These are phyloP conservation scores for Smutsia gigantea DNA, from an alignment of 2,797 vertebrate genomes.

Conservation along the genomic window DNA sequence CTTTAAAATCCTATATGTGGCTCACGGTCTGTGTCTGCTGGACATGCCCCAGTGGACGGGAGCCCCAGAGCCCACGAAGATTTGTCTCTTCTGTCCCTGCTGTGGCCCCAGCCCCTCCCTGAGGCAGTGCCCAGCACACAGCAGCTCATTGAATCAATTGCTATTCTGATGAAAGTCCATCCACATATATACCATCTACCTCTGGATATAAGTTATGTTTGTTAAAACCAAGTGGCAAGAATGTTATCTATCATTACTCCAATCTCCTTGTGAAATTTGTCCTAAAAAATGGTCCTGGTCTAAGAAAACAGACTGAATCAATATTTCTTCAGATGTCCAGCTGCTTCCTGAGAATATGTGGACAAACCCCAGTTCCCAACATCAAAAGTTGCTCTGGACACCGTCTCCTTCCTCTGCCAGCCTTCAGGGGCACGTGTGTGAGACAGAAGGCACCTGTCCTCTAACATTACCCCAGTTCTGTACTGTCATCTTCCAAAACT, in stretches of 20 bases:
- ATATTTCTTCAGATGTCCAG: not conserved
- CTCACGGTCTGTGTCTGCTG: rapidly evolving
- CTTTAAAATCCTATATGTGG: rapidly evolving
- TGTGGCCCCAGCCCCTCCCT: not conserved
- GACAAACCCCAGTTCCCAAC: not conserved
- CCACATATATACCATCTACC: rapidly evolving
- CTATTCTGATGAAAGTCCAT: not conserved
- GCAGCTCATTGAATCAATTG: rapidly evolving
- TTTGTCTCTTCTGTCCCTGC: not conserved
- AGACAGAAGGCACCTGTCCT: not conserved
- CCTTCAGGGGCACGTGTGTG: rapidly evolving
- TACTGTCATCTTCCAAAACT: not conserved
- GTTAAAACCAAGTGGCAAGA: too few species aligned
- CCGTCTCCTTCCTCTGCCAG: not conserved
- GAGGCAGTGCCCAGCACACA: not conserved
- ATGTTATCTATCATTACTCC: not conserved
- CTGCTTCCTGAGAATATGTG: not conserved
- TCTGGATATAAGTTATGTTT: rapidly evolving
- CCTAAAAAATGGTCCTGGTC: not conserved
- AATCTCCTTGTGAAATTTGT: not conserved
- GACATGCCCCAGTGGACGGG: not conserved
- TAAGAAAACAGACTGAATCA: not conserved
- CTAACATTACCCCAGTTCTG: rapidly evolving
- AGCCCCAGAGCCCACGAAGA: not conserved
- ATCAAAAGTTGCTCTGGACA: rapidly evolving